A percentile compares a stretch with the other conserved stretches of the same genome.
phyloP scores from a whole-genome alignment of 2,797 vertebrate species.

The Lepidocolaptes lacrymiger region DNA sequence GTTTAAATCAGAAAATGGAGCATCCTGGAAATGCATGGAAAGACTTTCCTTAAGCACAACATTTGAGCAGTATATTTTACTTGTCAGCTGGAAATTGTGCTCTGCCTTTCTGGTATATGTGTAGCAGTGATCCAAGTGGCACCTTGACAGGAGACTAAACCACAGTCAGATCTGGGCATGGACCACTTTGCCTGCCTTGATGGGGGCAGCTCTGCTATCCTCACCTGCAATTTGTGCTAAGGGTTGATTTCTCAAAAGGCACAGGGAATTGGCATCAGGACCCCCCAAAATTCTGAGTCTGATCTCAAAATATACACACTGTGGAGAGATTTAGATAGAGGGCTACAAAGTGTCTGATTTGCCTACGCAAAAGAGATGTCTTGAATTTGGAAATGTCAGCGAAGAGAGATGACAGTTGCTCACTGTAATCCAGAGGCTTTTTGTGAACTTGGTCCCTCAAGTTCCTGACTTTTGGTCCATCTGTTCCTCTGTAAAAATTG shows the following conservation, averaged over 20 bases:
- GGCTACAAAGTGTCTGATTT: neutral
- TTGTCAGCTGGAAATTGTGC: accelerated
- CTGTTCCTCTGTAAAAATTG: neutral
- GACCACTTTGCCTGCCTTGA: accelerated
- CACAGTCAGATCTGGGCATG: neutral
- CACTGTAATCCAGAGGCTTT: neutral
- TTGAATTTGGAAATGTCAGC: neutral
- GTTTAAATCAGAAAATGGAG: neutral
- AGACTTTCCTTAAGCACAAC: neutral
- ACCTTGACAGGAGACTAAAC: neutral
- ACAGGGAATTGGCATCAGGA: neutral
- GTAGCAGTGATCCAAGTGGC: neutral
- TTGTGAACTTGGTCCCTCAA: neutral
- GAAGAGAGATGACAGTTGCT: neutral
- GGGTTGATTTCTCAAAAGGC: neutral
- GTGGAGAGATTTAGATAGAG: neutral
- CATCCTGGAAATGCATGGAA: neutral
- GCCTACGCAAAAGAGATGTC: neutral
- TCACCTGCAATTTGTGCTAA: neutral
- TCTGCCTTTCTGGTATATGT: neutral
- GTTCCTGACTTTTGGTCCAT: neutral
- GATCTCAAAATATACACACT: neutral
- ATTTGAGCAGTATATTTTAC: neutral
- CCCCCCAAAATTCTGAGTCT: neutral
- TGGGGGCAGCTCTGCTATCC: neutral